Evolutionary conservation across 2,888 invertebrate genomes (phyloP).

Genomic region (Eristalis tenax): DNA sequence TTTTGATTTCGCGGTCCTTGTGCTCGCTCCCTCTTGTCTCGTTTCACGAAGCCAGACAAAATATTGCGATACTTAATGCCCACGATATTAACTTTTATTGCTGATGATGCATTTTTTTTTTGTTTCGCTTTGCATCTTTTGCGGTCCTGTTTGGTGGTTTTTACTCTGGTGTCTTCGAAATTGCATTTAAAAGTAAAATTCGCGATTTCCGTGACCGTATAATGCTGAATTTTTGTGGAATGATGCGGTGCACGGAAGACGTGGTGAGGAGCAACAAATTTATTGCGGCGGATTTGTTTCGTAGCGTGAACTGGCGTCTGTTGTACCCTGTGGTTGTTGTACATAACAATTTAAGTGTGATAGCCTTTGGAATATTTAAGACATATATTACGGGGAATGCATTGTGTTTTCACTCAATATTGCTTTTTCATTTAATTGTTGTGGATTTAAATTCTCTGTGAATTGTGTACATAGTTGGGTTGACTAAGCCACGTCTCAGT

Average conservation of each 20-base stretch:
- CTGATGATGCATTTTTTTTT: constrained; percentile 38
- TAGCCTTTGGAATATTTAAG: not conserved
- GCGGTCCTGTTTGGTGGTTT: constrained; percentile 9
- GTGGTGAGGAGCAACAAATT: not conserved
- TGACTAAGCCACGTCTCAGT: too few relatives aligned
- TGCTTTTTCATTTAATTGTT: too few relatives aligned
- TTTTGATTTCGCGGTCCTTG: constrained; percentile 6
- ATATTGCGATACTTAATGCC: constrained; percentile 62
- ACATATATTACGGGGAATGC: not conserved
- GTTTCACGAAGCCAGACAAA: constrained; percentile 46
- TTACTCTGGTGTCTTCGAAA: constrained; percentile 29
- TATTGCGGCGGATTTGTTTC: constrained; percentile 1
- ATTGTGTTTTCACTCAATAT: not conserved
- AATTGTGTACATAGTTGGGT: too few relatives aligned
- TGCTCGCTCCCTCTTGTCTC: constrained; percentile 29
- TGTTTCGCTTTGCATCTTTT: constrained; percentile 7
- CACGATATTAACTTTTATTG: constrained; percentile 69
- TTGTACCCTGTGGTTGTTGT: not conserved
- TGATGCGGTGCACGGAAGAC: constrained; percentile 8
- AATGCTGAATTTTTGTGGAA: constrained; percentile 37
- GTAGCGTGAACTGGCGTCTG: not conserved
- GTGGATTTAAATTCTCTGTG: too few relatives aligned
- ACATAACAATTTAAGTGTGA: not conserved
- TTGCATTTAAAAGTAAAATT: constrained; percentile 51
- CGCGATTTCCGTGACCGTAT: constrained; percentile 39